Percentiles rank a stretch among this genome's conserved stretches.
Evolutionary conservation across 2,797 vertebrate species (phyloP).

Genomic region (Gambelia wislizenii): DNA sequence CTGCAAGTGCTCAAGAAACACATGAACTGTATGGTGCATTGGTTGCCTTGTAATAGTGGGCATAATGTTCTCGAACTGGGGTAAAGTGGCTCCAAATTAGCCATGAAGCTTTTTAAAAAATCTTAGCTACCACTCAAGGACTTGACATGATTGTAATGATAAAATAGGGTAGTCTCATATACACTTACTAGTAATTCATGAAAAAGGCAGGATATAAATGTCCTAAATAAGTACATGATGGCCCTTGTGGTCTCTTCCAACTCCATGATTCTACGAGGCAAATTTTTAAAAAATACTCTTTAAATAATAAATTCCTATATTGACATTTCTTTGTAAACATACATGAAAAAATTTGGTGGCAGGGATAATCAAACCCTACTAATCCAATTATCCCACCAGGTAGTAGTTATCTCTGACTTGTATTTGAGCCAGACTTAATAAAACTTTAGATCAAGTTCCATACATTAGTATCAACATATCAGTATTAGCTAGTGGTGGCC

Average conservation of each 20-base stretch:
- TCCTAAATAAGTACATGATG: neutral
- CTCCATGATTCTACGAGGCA: no score
- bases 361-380: neutral
- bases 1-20: no score
- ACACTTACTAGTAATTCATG: neutral
- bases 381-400: neutral
- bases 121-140: no score
- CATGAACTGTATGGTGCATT: neutral
- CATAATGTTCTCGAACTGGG: neutral
- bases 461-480: neutral
- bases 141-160: neutral
- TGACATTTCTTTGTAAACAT: neutral
- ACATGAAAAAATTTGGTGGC: no score
- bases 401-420: neutral
- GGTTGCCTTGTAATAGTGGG: neutral
- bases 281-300: slow-evolving; percentile 1
- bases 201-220: neutral
- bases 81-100: neutral
- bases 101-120: neutral
- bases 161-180: neutral
- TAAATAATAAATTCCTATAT: neutral
- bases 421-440: neutral
- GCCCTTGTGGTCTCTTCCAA: no score
- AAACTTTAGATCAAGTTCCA: neutral
- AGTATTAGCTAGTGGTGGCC: neutral